Conservation (phyloP, 2,797 vertebrate species). For the Sebastolobus alascanus region DNA sequence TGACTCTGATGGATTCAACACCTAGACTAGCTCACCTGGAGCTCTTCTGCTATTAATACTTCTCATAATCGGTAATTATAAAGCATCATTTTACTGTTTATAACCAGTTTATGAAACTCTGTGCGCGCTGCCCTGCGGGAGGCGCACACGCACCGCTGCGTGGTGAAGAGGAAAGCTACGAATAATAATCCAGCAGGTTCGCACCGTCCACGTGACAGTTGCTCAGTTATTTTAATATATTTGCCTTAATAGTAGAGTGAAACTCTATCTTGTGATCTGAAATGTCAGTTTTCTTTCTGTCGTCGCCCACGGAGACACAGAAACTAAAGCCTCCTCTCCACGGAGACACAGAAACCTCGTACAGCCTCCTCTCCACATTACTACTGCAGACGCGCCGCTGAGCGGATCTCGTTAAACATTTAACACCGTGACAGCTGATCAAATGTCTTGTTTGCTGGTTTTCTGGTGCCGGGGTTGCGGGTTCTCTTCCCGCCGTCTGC, state of each 20-base stretch:
- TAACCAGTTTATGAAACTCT: too few relatives aligned
- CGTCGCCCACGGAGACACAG: constrained; percentile 10
- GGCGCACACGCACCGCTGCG: constrained; percentile 63
- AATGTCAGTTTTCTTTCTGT: neutral
- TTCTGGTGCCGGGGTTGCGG: neutral
- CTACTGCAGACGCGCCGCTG: neutral
- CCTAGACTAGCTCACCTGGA: too few relatives aligned
- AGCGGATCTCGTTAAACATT: constrained; percentile 8
- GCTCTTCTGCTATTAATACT: neutral
- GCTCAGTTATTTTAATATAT: neutral
- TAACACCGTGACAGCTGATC: neutral
- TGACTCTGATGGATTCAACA: too few relatives aligned
- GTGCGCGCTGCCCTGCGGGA: constrained; percentile 54
- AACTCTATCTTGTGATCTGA: constrained; percentile 16
- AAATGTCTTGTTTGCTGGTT: neutral
- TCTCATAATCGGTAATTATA: too few relatives aligned
- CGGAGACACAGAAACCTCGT: too few relatives aligned
- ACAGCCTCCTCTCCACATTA: too few relatives aligned
- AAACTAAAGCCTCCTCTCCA: too few relatives aligned
- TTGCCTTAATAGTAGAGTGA: constrained; percentile 22
- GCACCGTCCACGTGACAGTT: constrained; percentile 6
- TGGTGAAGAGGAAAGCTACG: neutral
- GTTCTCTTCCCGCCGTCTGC: neutral
- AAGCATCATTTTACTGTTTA: too few relatives aligned
- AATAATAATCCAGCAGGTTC: neutral